These are phyloP conservation scores for Onychomys leucogaster DNA, from an alignment of 2,797 vertebrate species.

Conservation along the genomic window DNA sequence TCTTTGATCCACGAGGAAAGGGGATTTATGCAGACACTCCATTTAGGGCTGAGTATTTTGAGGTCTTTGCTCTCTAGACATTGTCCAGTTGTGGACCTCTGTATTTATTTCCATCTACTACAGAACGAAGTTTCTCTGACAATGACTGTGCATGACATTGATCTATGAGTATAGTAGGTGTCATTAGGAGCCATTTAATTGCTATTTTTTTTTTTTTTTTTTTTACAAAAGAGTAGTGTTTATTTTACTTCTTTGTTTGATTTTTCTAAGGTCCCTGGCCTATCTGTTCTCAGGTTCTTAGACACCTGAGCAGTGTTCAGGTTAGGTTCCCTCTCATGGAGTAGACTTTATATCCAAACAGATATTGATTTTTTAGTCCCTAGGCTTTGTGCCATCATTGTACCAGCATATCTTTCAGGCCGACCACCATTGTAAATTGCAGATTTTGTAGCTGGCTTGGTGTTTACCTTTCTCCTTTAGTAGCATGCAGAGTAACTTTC, in stretches of 20 bases:
- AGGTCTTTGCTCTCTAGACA: background rate
- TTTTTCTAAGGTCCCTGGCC: background rate
- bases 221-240: background rate
- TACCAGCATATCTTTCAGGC: background rate
- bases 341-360: background rate
- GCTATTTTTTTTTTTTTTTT: background rate
- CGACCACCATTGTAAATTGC: background rate
- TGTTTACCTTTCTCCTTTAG: background rate
- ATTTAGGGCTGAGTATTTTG: background rate
- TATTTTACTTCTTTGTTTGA: background rate
- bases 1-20: too few species aligned
- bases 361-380: too few species aligned
- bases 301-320: background rate
- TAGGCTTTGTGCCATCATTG: too few species aligned
- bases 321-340: background rate
- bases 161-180: background rate
- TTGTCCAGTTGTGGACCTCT: background rate
- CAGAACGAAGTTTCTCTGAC: background rate
- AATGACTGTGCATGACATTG: too few species aligned
- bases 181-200: background rate
- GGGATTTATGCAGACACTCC: background rate
- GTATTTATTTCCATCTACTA: background rate
- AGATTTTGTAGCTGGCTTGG: background rate
- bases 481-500: background rate
- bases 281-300: background rate